Conservation (phyloP, 2,888 invertebrate genomes). For the Chrysomela aeneicollis region DNA sequence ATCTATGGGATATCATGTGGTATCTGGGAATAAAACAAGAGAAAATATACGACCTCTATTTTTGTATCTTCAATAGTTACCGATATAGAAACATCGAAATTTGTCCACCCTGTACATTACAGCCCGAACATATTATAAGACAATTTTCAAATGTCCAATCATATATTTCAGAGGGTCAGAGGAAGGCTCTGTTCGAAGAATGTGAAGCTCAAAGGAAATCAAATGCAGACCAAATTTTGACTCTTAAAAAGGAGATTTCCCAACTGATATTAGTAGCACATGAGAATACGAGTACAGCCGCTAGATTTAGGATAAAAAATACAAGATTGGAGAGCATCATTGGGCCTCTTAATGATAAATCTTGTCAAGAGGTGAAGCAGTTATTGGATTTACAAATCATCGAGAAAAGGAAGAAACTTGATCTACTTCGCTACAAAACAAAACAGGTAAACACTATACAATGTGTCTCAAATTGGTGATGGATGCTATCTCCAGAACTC, state of each 20-base stretch:
- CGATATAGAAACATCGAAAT: no score
- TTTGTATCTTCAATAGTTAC: no score
- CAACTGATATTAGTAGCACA: constrained; percentile 69
- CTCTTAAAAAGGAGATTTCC: constrained; percentile 78
- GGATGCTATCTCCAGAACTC: neutral
- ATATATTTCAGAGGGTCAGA: constrained; percentile 74
- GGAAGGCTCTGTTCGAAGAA: constrained; percentile 83
- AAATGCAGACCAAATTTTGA: constrained; percentile 74
- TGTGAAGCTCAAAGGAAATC: constrained; percentile 78
- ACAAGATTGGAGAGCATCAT: constrained; percentile 53
- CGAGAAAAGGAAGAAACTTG: constrained; percentile 76
- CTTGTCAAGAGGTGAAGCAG: constrained; percentile 63
- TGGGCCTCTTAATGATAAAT: constrained; percentile 63
- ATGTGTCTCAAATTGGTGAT: no score
- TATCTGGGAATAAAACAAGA: no score
- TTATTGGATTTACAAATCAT: constrained; percentile 74
- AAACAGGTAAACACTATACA: constrained; percentile 62
- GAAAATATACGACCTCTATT: no score
- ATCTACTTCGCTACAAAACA: constrained; percentile 75
- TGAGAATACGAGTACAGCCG: constrained; percentile 65
- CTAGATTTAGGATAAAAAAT: constrained; percentile 50
- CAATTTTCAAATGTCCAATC: no score
- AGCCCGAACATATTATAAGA: no score
- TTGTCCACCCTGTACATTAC: no score
- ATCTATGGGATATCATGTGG: no score